Percentiles rank a stretch among this genome's conserved stretches.
phyloP scores from a whole-genome alignment of 2,113 vertebrate species.

The Fregata magnificens region DNA sequence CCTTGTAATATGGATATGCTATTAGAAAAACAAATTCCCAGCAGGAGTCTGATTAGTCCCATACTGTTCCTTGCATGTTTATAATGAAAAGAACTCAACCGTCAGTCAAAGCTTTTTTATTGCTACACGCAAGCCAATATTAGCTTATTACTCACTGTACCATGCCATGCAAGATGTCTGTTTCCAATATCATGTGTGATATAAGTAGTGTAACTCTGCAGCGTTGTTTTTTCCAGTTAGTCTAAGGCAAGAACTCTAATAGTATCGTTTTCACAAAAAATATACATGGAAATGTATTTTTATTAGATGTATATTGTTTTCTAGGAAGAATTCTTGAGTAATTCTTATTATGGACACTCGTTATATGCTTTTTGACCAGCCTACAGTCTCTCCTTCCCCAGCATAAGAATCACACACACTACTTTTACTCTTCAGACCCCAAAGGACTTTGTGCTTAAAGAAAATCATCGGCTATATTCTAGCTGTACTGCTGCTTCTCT shows the following conservation, averaged over 20 bases:
- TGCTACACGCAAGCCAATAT: not conserved
- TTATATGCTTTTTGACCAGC: not conserved
- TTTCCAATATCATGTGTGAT: not conserved
- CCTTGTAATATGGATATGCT: not conserved
- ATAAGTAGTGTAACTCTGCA: not conserved
- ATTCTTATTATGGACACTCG: not conserved
- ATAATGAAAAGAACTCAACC: not conserved
- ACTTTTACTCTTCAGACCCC: not conserved
- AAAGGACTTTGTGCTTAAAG: not conserved
- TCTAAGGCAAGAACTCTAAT: not conserved
- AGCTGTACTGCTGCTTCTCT: not conserved
- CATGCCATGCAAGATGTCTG: not conserved
- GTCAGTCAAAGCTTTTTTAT: not conserved
- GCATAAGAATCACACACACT: not conserved
- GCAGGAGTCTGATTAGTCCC: conserved; percentile 4
- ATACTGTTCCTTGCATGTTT: not conserved
- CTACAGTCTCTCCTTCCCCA: not conserved
- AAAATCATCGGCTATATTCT: not conserved
- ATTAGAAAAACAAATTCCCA: conserved; percentile 20
- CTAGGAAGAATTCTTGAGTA: not conserved
- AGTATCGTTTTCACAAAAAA: not conserved
- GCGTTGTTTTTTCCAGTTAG: not conserved
- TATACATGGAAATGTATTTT: not conserved
- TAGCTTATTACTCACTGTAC: not conserved
- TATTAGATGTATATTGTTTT: not conserved